Base-by-base conservation (phyloP, 2,797 vertebrate genomes). In the Yasuhikotakia modesta region DNA sequence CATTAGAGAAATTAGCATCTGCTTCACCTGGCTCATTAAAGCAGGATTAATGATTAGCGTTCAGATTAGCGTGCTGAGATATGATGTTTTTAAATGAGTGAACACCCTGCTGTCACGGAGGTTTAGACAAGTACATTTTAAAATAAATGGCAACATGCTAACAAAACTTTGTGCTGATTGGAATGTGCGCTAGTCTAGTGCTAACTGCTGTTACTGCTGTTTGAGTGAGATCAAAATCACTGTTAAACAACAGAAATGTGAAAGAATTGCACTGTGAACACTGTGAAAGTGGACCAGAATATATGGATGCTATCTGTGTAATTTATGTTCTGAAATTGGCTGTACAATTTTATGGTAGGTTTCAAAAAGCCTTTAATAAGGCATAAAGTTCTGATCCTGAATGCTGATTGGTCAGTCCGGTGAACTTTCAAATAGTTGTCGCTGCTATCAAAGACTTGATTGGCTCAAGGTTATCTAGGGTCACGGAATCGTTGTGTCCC, bases 131-230 rank as follows among this genome's bases (percentile, higher is more conserved):
- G 32, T 58, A 58, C 22, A 4, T 32, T 67, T 68, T 48, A 68
- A 7, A 14, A 67, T 76, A 12, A 68, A 68, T 76, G 73, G n/a
- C 30, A 76, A 68, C 68, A 63, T 19, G 17, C 30, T n/a, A 3
- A 39, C 5, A 48, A 58, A 76, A 68, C 22, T 35, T 48, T 46
- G 39, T 46, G n/a, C 39, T 22, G 43, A 68, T 2, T 68, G 24
- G 60, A 76, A 76, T 68, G 43, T 68, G 63, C 0, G 3, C 19
- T 35, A 21, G 12, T 12, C 12, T n/a, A n/a, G n/a, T n/a, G n/a
- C n/a, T n/a, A n/a, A n/a, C n/a, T n/a, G n/a, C n/a, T n/a, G n/a
- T 27, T 27, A 48, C 39, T 60, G 52, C 24, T 16, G 52, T 16
- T 57, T 46, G 2, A 67, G 58, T 32, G 22, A 14, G 39, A 30